Base-by-base conservation (phyloP, 92 coral and sea anemone genomes). In the Micromussa lordhowensis region DNA sequence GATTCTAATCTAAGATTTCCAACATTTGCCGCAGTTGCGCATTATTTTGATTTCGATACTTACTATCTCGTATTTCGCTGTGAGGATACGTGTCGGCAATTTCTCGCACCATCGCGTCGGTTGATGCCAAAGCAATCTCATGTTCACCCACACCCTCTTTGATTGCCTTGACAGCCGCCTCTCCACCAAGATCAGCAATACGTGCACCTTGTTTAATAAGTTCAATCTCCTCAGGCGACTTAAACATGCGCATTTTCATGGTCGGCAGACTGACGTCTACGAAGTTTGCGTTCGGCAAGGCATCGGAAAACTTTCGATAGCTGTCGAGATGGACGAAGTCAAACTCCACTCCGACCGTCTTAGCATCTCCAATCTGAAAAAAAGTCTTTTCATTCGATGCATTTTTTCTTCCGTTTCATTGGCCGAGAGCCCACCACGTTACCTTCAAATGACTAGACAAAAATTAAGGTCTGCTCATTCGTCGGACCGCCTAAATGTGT, bases 231-330 rank as follows among this genome's bases (percentile, higher is more conserved):
- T 96, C 98, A 12, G 91, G 76, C 3, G 99, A 96, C 72, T 96
- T 96, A 13, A 95, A 36, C 96, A 96, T 94, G 28, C 99, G 92
- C 96, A 96, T 95, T 78, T 66, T 82, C 99, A 96, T 96, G 70
- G 96, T 92, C 29, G 98, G 89, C 19, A 90, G 90, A 14, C 94
- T 89, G 32, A 95, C 95, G 78, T 96, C 96, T n/a, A 91, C 90
- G 35, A 94, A 94, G 32, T 72, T 86, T 55, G 96, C 93, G 13
- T 86, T 76, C 22, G 99, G 99, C 61, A 96, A 69, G 36, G 98
- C 96, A 31, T 93, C 94, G 18, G 90, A 74, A 86, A 96, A 92
- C 71, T 93, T 93, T 63, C 90, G 83, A 63, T 90, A 29, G 75
- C 76, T 91, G 53, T 94, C 96, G 34, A 95, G 88, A 66, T 90